A percentile compares a stretch with the other conserved stretches of the same genome.
Conservation (phyloP, 1,140 invertebrate genomes). For the Drosophila seguyi region DNA sequence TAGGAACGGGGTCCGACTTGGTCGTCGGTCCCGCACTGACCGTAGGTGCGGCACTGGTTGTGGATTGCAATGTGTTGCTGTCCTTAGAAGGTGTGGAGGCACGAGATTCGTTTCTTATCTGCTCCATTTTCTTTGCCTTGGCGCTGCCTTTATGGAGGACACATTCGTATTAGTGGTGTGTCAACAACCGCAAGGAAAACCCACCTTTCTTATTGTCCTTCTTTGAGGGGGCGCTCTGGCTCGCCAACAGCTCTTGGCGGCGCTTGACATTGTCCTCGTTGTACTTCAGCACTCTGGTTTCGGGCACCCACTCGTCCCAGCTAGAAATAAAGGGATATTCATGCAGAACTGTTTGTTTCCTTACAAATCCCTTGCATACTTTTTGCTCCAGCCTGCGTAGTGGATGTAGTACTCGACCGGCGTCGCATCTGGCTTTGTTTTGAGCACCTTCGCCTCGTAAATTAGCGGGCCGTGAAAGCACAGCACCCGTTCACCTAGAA, state of each 20-base stretch:
- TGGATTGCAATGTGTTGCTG: slow-evolving; percentile 53
- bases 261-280: slow-evolving; percentile 96
- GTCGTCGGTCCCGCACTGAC: slow-evolving; percentile 14
- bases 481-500: slow-evolving; percentile 95
- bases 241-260: slow-evolving; percentile 90
- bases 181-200: neutral
- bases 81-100: slow-evolving; percentile 88
- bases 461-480: slow-evolving; percentile 98
- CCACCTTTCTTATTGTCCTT: slow-evolving; percentile 88
- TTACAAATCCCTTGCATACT: slow-evolving; percentile 87
- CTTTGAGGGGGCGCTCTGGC: slow-evolving; percentile 91
- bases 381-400: slow-evolving; percentile 99
- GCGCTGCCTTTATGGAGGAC: slow-evolving; percentile 47
- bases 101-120: slow-evolving; percentile 86
- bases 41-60: slow-evolving; percentile 18
- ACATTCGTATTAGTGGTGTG: neutral
- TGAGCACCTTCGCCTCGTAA: slow-evolving; percentile 98
- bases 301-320: slow-evolving; percentile 99
- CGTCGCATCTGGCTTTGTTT: slow-evolving; percentile 92
- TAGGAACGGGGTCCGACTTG: slow-evolving; percentile 36
- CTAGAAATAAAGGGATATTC: slow-evolving; percentile 86
- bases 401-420: slow-evolving; percentile 97
- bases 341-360: slow-evolving; percentile 7
- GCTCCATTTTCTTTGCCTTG: slow-evolving; percentile 74
- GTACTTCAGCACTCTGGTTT: slow-evolving; percentile 95